These are phyloP conservation scores for Deroplatys truncata DNA, from an alignment of 2,888 invertebrate genomes.

Conservation along the genomic window DNA sequence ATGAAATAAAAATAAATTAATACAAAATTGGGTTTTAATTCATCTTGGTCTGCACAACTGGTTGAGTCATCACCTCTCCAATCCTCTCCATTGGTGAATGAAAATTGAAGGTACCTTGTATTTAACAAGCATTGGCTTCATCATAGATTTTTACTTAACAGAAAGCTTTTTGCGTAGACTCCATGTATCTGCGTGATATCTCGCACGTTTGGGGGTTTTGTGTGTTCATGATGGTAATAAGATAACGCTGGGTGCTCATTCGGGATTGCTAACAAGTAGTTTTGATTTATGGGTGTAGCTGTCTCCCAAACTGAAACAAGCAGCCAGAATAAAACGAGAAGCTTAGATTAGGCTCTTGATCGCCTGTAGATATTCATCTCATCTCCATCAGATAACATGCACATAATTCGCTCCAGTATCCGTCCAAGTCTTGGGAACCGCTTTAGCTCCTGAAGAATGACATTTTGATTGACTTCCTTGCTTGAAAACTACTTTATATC, in stretches of 20 bases:
- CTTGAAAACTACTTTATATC: neutral
- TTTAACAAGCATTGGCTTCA: too few relatives aligned
- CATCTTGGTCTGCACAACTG: too few relatives aligned
- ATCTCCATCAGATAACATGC: neutral
- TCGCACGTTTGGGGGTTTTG: too few relatives aligned
- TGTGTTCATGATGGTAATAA: neutral
- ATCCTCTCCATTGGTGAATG: too few relatives aligned
- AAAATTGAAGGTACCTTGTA: too few relatives aligned
- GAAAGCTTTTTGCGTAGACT: too few relatives aligned
- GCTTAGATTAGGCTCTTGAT: neutral
- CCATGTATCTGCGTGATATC: too few relatives aligned
- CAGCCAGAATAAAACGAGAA: neutral
- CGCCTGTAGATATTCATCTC: neutral
- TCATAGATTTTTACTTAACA: too few relatives aligned
- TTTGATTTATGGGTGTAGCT: neutral
- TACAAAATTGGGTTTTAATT: too few relatives aligned
- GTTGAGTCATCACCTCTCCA: too few relatives aligned
- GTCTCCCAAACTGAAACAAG: neutral
- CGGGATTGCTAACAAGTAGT: neutral
- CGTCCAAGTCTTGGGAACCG: neutral
- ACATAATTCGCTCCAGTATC: neutral
- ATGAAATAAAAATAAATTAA: too few relatives aligned
- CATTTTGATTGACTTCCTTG: neutral
- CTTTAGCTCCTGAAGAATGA: neutral
- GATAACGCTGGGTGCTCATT: neutral